Conservation (phyloP, 2,888 invertebrate genomes). For the Heteromurus nitidus region DNA sequence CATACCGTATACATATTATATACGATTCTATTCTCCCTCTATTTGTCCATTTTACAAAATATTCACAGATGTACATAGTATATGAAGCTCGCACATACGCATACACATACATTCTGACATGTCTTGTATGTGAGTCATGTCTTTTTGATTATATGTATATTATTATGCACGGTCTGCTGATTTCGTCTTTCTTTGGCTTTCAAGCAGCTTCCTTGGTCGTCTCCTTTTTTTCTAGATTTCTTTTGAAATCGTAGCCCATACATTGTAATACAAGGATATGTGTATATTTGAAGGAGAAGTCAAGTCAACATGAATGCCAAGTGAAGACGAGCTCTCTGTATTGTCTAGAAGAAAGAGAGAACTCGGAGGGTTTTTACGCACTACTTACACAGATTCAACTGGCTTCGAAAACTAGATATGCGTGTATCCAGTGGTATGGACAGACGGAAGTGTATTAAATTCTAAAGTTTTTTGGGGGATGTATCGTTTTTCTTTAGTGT, state of each 20-base stretch:
- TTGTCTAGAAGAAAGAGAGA: neutral
- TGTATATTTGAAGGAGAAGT: constrained; percentile 3
- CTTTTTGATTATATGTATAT: constrained; percentile 60
- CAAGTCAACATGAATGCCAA: neutral
- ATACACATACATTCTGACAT: neutral
- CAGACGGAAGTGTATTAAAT: neutral
- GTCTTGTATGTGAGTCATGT: constrained; percentile 49
- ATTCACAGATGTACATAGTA: neutral
- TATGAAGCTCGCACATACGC: neutral
- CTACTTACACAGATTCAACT: neutral
- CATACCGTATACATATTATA: too few relatives aligned
- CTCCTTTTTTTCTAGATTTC: constrained; percentile 34
- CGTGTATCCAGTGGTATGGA: neutral
- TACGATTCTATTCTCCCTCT: too few relatives aligned
- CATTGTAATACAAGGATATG: too few relatives aligned
- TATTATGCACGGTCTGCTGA: constrained; percentile 58
- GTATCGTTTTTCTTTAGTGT: too few relatives aligned
- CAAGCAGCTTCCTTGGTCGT: neutral
- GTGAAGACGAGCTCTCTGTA: neutral
- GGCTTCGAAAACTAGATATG: too few relatives aligned
- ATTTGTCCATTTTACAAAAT: too few relatives aligned
- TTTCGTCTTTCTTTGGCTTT: constrained; percentile 2
- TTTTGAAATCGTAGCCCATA: constrained; percentile 26
- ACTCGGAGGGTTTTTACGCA: neutral
- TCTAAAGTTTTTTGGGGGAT: neutral